Evolutionary conservation across 1,140 invertebrate species (phyloP), one percentile per base, ranked within the genome.

Genomic region (Rhynchophorus ferrugineus): DNA sequence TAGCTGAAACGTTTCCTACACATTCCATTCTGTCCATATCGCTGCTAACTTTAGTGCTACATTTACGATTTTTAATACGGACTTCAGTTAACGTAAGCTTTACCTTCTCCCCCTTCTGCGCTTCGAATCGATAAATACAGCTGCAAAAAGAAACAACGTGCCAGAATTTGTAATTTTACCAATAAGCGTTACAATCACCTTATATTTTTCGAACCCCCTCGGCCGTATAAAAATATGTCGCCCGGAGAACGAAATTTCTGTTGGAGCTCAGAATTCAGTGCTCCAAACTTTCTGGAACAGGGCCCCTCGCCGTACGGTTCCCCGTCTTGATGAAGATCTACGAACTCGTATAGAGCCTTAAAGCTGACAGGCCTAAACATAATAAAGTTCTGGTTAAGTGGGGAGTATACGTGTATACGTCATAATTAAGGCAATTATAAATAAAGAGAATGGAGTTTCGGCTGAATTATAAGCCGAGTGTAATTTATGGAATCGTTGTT

Each of bases 281-380:
- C 84, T 17, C 79, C 77, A 59, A 89, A 89, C 34, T 78, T 71
- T 47, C 84, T 69, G 0, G 81, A 84, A 60, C 83, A 86, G 0
- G 77, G 73, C 1, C 79, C 81, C 6, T 65, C 74, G 0, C 82
- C 84, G 66, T 81, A 84, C 0, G 81, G 77, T 45, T 89, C 81
- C 0, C 89, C 89, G 61, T 91, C 87, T 71, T 91, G 84, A 52
- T 87, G 82, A 2, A 89, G 72, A 68, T 91, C 87, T 6, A 92
- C 89, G 58, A 93, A 91, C 69, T 93, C 89, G 70, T 91, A 93
- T n/a, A 89, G 75, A 0, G 88, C 80, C 60, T 85, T 83, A 64
- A 92, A 91, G 58, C 84, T 81, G 9, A 91, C 79, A 0, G 87
- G 85, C 51, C 85, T 87, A 70, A 22, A 75, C 76, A 36, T 38